Conservation (phyloP, 2,113 vertebrate genomes). For the Ariopsis seemanni region DNA sequence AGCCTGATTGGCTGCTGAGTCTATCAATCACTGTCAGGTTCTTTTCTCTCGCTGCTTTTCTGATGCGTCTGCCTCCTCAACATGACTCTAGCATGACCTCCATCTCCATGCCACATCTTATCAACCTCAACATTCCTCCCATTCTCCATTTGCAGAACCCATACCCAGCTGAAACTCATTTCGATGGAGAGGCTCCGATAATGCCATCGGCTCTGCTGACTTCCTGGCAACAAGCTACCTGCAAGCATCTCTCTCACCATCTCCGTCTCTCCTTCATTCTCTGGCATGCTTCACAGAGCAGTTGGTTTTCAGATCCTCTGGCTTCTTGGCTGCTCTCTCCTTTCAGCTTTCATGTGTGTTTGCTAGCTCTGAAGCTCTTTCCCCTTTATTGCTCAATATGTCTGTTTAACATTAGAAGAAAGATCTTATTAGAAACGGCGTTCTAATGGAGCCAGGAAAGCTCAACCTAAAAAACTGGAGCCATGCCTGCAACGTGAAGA, state of each 20-base stretch:
- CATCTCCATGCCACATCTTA: constrained; percentile 16
- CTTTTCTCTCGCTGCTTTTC: constrained; percentile 17
- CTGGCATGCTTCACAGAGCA: constrained; percentile 7
- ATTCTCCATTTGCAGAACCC: constrained; percentile 35
- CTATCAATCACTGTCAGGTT: constrained; percentile 47
- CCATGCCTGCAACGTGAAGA: background rate
- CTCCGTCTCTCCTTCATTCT: constrained; percentile 52
- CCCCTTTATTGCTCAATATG: constrained; percentile 68
- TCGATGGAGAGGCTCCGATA: constrained; percentile 38
- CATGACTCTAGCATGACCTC: background rate
- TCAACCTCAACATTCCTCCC: constrained; percentile 34
- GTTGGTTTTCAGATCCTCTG: constrained; percentile 4
- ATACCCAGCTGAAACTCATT: constrained; percentile 46
- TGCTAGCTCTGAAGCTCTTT: constrained; percentile 35
- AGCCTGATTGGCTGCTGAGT: constrained; percentile 58
- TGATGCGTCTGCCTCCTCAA: constrained; percentile 21
- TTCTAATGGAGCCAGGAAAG: constrained; percentile 1
- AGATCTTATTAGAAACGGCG: constrained; percentile 56
- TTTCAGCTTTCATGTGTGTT: constrained; percentile 10
- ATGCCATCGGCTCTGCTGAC: constrained; percentile 59
- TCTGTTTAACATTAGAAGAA: constrained; percentile 52
- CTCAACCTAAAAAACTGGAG: background rate
- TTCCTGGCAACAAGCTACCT: constrained; percentile 50
- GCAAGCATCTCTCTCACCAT: background rate
- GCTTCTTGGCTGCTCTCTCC: constrained; percentile 26